Evolutionary conservation across 2,797 vertebrate genomes (phyloP).

Genomic region (Anisognathus igniventris): DNA sequence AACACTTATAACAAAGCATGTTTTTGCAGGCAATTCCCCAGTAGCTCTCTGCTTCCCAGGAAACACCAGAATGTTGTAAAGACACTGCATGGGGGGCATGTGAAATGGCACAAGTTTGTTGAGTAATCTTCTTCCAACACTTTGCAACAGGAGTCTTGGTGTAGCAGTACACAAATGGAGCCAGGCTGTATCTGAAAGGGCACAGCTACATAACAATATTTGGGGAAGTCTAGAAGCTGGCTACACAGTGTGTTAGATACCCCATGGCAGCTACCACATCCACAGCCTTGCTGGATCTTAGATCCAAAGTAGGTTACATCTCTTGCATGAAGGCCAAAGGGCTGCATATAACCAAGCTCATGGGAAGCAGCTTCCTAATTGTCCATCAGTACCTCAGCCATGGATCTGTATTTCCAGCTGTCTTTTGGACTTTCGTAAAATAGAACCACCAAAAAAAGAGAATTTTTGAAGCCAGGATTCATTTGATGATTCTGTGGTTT

Average conservation of each 20-base stretch:
- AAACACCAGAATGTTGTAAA: neutral
- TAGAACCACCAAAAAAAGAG: neutral
- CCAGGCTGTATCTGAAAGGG: neutral
- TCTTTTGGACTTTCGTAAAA: neutral
- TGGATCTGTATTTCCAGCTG: neutral
- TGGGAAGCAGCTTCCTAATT: neutral
- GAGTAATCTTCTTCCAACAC: neutral
- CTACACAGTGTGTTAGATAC: no score
- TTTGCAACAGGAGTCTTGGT: neutral
- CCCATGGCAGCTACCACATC: neutral
- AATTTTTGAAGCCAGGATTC: neutral
- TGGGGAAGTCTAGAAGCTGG: neutral
- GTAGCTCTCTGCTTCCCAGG: neutral
- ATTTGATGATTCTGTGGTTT: neutral
- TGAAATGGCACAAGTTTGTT: neutral
- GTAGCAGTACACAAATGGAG: neutral
- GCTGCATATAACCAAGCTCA: neutral
- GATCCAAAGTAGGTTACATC: neutral
- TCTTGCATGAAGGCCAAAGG: neutral
- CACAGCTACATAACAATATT: neutral
- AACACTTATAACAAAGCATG: neutral
- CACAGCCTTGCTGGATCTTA: rapidly evolving
- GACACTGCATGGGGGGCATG: rapidly evolving
- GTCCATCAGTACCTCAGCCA: neutral
- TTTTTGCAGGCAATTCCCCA: neutral